Base-by-base conservation (phyloP, 2,797 vertebrate genomes). In the Prionace glauca region DNA sequence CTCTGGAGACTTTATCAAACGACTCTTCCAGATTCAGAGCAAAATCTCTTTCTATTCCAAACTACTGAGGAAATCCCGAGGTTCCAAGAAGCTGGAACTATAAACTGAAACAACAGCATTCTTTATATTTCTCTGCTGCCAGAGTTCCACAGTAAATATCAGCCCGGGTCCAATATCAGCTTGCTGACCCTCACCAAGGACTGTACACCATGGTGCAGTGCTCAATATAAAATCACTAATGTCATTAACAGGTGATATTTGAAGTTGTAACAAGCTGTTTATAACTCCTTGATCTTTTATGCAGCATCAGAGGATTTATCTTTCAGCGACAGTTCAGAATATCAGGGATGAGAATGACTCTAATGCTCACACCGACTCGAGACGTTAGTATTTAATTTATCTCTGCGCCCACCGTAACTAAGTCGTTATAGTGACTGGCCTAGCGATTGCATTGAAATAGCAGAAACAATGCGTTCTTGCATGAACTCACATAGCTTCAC, bases 31-130 rank as follows among this genome's bases (percentile, higher is more conserved):
- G 10, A 22, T 41, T 24, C 20, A 5, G 65, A 92, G 62, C 90
- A 22, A 92, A 69, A 92, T 2, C 88, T 36, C 79, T 92, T 92
- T 92, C 65, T 69, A 36, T 90, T 92, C 90, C 90, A 69, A 92
- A n/a, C 90, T 92, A 22, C 65, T 41, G 62, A 92, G 65, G 62
- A 92, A 91, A 91, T 67, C n/a, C 88, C 18, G 8, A 67, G 90
- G 67, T n/a, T 69, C 90, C n/a, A 2, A 4, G 20, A 92, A 36
- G 9, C 10, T 41, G 62, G 65, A 24, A 62, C 65, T 24, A 24
- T 10, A 0, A 69, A 69, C 90, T 69, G 90, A 36, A 92, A 90
- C 29, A 29, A 18, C 22, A 22, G 16, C 67, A 92, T 18, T 69
- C 90, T 92, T 92, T 92, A 20, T 92, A 69, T 24, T 67, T n/a